Evolutionary conservation across 30 jellyfish, hydroid and myxozoan genomes (phyloP).

Genomic region (Rhopilema esculentum): DNA sequence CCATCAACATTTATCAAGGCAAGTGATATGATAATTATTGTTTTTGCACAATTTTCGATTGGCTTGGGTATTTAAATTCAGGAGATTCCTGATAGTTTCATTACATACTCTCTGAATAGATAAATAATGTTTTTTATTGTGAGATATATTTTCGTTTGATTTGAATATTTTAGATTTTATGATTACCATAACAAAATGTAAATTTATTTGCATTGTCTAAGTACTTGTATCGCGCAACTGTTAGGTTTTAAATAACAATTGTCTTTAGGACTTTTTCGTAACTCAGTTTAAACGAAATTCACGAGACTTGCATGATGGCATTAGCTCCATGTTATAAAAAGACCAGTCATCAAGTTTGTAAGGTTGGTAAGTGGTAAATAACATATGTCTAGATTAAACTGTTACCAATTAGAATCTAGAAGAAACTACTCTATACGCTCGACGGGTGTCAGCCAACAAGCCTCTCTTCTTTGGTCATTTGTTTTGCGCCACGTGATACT

Average conservation of each 20-base stretch:
- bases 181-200: slow-evolving; percentile 10
- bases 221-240: not conserved
- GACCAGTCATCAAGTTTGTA: too few species aligned
- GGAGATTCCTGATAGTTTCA: slow-evolving; percentile 4
- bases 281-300: not conserved
- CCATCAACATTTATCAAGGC: not conserved
- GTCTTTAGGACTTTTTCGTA: not conserved
- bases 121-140: slow-evolving; percentile 32
- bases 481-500: not conserved
- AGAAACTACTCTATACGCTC: not conserved
- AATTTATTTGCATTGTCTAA: not conserved
- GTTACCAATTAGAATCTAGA: not conserved
- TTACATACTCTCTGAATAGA: slow-evolving; percentile 21
- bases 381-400: not conserved
- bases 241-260: too few species aligned
- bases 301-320: not conserved
- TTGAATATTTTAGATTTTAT: slow-evolving; percentile 36
- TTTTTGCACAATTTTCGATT: slow-evolving; percentile 30
- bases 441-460: not conserved
- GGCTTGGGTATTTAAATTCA: slow-evolving; percentile 8
- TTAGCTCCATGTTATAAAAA: not conserved
- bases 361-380: too few species aligned
- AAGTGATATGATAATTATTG: not conserved
- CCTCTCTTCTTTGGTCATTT: not conserved
- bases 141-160: slow-evolving; percentile 31